Evolutionary conservation across 1,140 invertebrate genomes (phyloP).

Genomic region (Ips nitidus): DNA sequence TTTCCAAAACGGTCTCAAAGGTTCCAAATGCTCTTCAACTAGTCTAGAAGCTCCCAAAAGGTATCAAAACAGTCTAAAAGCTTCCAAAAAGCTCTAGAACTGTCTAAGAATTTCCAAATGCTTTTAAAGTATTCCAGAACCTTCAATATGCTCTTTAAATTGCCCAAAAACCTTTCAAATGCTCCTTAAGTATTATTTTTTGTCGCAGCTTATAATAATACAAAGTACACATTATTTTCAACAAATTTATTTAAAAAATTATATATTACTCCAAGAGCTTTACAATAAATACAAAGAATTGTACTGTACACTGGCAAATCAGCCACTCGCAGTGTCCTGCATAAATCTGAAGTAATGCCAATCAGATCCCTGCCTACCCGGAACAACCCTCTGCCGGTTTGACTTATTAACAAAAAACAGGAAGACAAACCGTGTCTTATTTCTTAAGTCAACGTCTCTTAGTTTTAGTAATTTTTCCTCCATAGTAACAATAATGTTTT

Average conservation of each 20-base stretch:
- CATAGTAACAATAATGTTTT: constrained; percentile 1
- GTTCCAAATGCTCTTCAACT: too few relatives aligned
- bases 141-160: too few relatives aligned
- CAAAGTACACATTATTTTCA: neutral
- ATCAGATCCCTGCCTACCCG: constrained; percentile 23
- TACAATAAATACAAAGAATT: constrained; percentile 26
- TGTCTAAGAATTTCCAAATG: too few relatives aligned
- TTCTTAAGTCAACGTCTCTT: constrained; percentile 13
- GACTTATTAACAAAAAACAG: constrained; percentile 38
- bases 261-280: constrained; percentile 32
- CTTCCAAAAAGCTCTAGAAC: too few relatives aligned
- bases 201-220: too few relatives aligned
- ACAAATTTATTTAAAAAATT: constrained; percentile 21
- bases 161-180: too few relatives aligned
- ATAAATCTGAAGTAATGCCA: constrained; percentile 31
- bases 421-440: constrained; percentile 27
- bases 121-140: too few relatives aligned
- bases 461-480: neutral
- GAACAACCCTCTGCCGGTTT: constrained; percentile 17
- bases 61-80: too few relatives aligned
- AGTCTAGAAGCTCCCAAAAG: too few relatives aligned
- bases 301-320: neutral
- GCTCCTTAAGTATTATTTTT: too few relatives aligned
- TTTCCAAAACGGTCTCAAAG: too few relatives aligned
- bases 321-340: constrained; percentile 5